phyloP scores from a whole-genome alignment of 2,113 vertebrate genomes.

The Sprattus sprattus region DNA sequence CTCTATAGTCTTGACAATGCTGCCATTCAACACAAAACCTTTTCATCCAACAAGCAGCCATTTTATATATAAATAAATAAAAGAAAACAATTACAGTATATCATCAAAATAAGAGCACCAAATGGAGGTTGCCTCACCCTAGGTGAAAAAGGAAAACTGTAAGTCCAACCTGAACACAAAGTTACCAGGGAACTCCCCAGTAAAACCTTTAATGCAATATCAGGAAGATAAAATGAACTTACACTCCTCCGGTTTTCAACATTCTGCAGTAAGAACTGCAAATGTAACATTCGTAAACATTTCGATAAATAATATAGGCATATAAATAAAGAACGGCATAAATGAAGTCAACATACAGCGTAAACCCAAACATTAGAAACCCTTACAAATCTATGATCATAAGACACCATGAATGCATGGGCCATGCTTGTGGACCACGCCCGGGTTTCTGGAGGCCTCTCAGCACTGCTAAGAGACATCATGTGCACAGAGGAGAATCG shows the following conservation, averaged over 20 bases:
- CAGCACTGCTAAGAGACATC: background rate
- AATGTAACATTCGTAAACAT: conserved; percentile 37
- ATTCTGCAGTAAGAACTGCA: conserved; percentile 26
- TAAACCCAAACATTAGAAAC: conserved; percentile 21
- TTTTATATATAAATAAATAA: background rate
- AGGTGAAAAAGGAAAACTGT: background rate
- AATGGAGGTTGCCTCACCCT: background rate
- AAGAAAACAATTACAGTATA: background rate
- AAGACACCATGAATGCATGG: background rate
- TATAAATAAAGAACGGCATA: conserved; percentile 46
- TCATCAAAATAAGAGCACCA: background rate
- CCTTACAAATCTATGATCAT: conserved; percentile 12
- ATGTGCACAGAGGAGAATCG: background rate
- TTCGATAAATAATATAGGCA: conserved; percentile 41
- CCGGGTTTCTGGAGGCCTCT: background rate
- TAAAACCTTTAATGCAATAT: background rate
- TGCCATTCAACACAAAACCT: background rate
- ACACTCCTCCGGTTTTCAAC: conserved; percentile 22
- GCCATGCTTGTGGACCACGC: background rate
- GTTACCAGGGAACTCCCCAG: no score
- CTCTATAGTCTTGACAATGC: background rate
- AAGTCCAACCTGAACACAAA: background rate
- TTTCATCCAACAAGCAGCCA: background rate
- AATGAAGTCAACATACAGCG: conserved; percentile 56
- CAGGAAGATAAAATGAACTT: background rate